Conservation (phyloP, 2,888 invertebrate genomes). For the Heliconius charithonia region DNA sequence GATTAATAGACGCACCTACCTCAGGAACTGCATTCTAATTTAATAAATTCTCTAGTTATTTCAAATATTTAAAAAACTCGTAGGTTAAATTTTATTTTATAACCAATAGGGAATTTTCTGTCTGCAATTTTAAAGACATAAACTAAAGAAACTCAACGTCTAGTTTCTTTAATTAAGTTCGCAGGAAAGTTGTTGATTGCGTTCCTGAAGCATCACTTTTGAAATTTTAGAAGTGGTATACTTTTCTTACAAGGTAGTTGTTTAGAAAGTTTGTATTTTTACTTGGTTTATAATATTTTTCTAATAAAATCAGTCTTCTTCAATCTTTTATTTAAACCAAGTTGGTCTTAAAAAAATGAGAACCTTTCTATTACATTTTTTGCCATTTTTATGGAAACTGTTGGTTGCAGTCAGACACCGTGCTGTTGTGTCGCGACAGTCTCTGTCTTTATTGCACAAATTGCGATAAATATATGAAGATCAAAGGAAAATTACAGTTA, state of each 20-base stretch:
- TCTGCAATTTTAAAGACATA: conserved; percentile 2
- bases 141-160: background rate
- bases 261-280: background rate
- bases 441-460: no score
- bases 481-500: no score
- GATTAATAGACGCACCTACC: no score
- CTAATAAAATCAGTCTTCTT: background rate
- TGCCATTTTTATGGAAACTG: no score
- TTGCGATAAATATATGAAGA: no score
- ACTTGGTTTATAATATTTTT: background rate
- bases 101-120: background rate
- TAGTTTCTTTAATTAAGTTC: conserved; percentile 22
- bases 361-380: no score
- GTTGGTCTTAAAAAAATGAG: background rate
- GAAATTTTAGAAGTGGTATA: conserved; percentile 14
- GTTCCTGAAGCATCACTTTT: conserved; percentile 7
- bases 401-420: no score
- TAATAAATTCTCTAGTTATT: no score
- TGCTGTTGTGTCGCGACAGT: no score
- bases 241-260: conserved; percentile 10
- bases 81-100: no score
- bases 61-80: no score
- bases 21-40: no score
- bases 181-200: conserved; percentile 21
- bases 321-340: background rate